Evolutionary conservation across 2,888 invertebrate genomes (phyloP), one percentile per base, ranked within the genome.

Genomic region (Rhogogaster chlorosoma): DNA sequence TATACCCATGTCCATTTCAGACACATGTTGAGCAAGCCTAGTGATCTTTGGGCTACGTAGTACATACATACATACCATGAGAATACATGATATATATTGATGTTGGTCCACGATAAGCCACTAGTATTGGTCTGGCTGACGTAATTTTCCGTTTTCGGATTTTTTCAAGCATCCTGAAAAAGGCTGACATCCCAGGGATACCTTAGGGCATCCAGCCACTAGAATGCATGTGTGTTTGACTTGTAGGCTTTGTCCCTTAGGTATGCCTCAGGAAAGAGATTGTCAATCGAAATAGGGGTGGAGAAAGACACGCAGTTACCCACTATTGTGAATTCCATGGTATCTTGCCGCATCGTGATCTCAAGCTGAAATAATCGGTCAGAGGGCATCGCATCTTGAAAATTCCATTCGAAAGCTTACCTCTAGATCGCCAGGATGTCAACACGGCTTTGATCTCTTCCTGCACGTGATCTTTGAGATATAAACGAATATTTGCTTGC

Each of bases 291-390:
- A 61, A 80, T 61, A 26, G 12, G 80, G 80, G 38, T 61, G 61
- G 22, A 80, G 57, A 61, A 80, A 61, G 61, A 61, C 38, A 61
- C 80, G 80, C 57, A 36, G 38, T 38, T 57, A 9, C 57, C 38
- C 38, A 38, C 80, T 38, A 61, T 57, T 80, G 80, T 80, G 80
- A 80, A 80, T 80, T 61, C 80, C 80, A 36, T 15, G 36, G 38
- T 36, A 80, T 57, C 38, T 42, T 12, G 26, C 73, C 78, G 38
- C 57, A 61, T 38, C 61, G 80, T 80, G 57, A 29, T 80, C 38
- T 36, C 80, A 61, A 61, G 57, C 80, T 80, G 61, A 80, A 80
- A 80, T 80, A 80, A 80, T 80, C 80, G 36, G 61, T 80, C 6
- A 15, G 61, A 80, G 38, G 36, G 61, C 61, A 57, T 61, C 80